These are phyloP conservation scores for Teleiodes luculella DNA, from an alignment of 2,888 invertebrate genomes.

Conservation along the genomic window DNA sequence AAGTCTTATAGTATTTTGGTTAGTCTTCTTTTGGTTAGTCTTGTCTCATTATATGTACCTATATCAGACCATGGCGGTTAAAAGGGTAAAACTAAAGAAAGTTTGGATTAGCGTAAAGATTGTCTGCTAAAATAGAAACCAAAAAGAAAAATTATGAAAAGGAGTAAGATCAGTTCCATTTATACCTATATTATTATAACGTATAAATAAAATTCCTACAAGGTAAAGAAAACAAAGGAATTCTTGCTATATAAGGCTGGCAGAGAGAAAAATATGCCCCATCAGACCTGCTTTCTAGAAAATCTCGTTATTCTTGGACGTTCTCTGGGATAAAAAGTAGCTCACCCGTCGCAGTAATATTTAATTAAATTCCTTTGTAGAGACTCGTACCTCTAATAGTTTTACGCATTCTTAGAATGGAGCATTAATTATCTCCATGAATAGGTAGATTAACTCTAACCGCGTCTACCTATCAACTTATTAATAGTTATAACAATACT, in stretches of 20 bases:
- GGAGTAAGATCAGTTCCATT: too few species aligned
- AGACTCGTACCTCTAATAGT: conserved; percentile 22
- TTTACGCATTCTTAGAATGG: conserved; percentile 10
- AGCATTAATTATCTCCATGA: background rate
- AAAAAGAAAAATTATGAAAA: too few species aligned
- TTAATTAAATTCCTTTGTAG: conserved; percentile 52
- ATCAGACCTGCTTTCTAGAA: conserved; percentile 22
- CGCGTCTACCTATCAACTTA: too few species aligned
- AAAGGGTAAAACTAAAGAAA: conserved; percentile 8
- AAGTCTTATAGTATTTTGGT: too few species aligned
- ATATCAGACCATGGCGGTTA: too few species aligned
- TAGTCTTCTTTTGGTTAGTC: too few species aligned
- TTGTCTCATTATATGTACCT: too few species aligned
- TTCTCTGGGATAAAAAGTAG: conserved; percentile 40
- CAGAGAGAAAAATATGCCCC: conserved; percentile 11
- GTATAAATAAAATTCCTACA: too few species aligned
- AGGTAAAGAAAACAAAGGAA: conserved; percentile 3
- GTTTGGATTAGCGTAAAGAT: conserved; percentile 36
- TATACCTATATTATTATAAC: too few species aligned
- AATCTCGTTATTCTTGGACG: conserved; percentile 27
- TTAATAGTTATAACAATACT: too few species aligned
- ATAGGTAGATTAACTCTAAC: too few species aligned
- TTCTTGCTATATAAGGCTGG: conserved; percentile 5
- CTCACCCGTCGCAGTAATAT: conserved; percentile 29
- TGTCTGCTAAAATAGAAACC: too few species aligned